These are phyloP conservation scores for Drosophila tropicalis DNA, from an alignment of 1,140 invertebrate genomes.

Conservation along the genomic window DNA sequence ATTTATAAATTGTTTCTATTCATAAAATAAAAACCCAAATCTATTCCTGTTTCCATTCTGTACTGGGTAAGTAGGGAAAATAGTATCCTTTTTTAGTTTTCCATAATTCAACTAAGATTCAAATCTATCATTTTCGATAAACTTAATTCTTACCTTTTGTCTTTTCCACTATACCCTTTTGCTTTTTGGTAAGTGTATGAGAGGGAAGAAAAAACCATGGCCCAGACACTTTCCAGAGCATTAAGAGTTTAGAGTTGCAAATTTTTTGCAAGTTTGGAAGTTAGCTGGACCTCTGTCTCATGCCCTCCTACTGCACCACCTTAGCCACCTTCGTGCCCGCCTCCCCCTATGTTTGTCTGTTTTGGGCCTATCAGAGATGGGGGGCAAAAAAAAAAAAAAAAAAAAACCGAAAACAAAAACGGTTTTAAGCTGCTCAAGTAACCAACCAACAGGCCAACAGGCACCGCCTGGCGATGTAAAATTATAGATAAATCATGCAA, in stretches of 20 bases:
- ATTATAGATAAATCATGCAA: slow-evolving; percentile 82
- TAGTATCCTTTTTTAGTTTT: too few species aligned
- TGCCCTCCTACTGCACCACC: slow-evolving; percentile 9
- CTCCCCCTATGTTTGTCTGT: slow-evolving; percentile 59
- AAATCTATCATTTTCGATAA: too few species aligned
- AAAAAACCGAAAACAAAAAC: slow-evolving; percentile 26
- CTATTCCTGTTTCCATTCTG: too few species aligned
- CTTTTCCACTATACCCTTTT: not conserved
- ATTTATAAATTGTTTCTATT: too few species aligned
- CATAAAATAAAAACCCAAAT: too few species aligned
- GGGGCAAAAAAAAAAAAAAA: slow-evolving; percentile 23
- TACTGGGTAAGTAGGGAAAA: too few species aligned
- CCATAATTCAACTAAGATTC: too few species aligned
- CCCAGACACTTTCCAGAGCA: slow-evolving; percentile 61
- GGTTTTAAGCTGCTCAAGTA: slow-evolving; percentile 17
- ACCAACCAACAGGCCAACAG: slow-evolving; percentile 39
- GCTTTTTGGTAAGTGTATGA: slow-evolving; percentile 60
- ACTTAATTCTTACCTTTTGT: too few species aligned
- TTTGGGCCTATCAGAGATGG: slow-evolving; percentile 74
- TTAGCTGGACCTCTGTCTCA: slow-evolving; percentile 42
- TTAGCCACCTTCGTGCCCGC: not conserved
- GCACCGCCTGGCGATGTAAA: slow-evolving; percentile 71
- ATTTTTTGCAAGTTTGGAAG: slow-evolving; percentile 22
- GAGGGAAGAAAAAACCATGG: slow-evolving; percentile 55
- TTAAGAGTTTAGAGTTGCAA: slow-evolving; percentile 38